These are phyloP conservation scores for Pseudomugil tenellus DNA, from an alignment of 2,797 vertebrate species.

Conservation along the genomic window DNA sequence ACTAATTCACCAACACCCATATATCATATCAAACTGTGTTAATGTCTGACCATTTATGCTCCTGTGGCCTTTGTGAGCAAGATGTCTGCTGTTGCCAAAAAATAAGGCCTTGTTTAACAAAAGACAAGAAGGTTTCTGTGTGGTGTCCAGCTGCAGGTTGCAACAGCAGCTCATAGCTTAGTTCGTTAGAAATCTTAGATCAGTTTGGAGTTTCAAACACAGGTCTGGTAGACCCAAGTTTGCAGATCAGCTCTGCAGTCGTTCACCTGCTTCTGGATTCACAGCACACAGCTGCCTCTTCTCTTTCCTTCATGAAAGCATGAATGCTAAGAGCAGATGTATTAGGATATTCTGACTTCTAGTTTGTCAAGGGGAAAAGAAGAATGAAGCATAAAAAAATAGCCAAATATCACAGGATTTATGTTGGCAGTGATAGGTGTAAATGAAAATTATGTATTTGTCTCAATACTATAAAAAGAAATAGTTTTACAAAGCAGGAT, in stretches of 20 bases:
- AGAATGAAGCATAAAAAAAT: background rate
- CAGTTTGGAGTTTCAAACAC: conserved; percentile 45
- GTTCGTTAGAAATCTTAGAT: conserved; percentile 59
- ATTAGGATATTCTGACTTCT: conserved; percentile 37
- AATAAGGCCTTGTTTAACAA: conserved; percentile 70
- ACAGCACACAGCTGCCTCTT: conserved; percentile 46
- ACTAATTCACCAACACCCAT: background rate
- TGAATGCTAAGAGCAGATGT: conserved; percentile 37
- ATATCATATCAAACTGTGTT: background rate
- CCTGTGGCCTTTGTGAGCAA: conserved; percentile 64
- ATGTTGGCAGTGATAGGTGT: conserved; percentile 22
- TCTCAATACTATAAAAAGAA: conserved; percentile 14
- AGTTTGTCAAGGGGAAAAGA: conserved; percentile 9
- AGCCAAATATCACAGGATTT: conserved; percentile 6
- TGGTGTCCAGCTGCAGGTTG: conserved; percentile 75
- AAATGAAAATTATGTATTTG: conserved; percentile 35
- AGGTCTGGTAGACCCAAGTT: conserved; percentile 44
- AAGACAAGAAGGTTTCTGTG: conserved; percentile 75
- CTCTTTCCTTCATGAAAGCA: conserved; percentile 24
- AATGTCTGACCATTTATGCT: conserved; percentile 40
- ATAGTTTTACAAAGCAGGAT: conserved; percentile 12
- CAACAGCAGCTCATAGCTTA: conserved; percentile 59
- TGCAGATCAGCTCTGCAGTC: conserved; percentile 35
- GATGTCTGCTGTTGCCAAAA: conserved; percentile 63
- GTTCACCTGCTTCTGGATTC: conserved; percentile 38